These are phyloP conservation scores for Coluber constrictor DNA, from an alignment of 2,797 vertebrate species.

Conservation along the genomic window DNA sequence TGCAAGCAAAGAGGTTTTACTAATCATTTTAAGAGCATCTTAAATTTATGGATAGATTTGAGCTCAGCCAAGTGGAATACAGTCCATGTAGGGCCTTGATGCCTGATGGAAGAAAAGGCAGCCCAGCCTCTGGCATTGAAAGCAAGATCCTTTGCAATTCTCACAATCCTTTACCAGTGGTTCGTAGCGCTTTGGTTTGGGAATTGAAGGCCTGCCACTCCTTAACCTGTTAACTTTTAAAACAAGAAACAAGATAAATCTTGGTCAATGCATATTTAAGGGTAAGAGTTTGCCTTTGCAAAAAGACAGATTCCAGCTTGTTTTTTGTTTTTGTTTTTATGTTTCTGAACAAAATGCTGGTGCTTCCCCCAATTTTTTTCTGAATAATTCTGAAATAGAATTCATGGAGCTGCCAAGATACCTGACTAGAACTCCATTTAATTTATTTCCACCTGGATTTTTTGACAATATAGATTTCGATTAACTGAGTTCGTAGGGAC, in stretches of 20 bases:
- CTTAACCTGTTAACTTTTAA: background rate
- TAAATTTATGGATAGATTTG: slow-evolving; percentile 5
- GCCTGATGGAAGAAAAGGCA: background rate
- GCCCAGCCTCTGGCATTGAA: background rate
- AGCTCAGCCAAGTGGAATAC: background rate
- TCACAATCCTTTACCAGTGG: background rate
- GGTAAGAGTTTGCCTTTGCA: background rate
- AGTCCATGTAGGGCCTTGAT: background rate
- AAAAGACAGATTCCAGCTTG: background rate
- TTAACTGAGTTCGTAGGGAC: no score
- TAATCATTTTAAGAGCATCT: background rate
- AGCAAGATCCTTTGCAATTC: background rate
- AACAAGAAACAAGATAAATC: background rate
- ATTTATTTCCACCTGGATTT: background rate
- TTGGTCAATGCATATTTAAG: background rate
- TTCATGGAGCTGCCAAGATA: background rate
- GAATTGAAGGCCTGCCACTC: background rate
- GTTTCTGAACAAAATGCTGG: background rate
- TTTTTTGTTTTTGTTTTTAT: background rate
- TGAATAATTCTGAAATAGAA: background rate
- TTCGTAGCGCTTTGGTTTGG: background rate
- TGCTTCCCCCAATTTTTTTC: background rate
- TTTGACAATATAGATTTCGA: background rate
- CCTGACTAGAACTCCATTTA: background rate
- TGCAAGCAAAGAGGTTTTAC: background rate